phyloP scores from a whole-genome alignment of 2,113 vertebrate genomes.

The Trematomus loennbergii region DNA sequence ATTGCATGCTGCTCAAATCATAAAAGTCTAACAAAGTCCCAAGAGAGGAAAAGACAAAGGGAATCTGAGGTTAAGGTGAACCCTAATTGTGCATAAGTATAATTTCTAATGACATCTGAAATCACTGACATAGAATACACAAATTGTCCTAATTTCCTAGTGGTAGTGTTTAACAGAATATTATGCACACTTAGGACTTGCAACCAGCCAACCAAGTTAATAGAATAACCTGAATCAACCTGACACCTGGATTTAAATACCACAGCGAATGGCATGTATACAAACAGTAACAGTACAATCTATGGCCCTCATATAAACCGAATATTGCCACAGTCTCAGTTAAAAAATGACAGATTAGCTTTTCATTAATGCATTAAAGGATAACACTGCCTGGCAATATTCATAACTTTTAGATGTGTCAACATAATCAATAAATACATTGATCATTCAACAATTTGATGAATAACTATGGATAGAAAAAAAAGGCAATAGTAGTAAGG shows the following conservation, averaged over 20 bases:
- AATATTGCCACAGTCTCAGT: background rate
- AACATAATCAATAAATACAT: no score
- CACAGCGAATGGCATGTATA: background rate
- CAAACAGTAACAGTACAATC: background rate
- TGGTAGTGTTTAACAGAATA: background rate
- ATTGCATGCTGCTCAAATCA: conserved; percentile 25
- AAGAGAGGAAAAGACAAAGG: conserved; percentile 20
- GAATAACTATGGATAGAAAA: background rate
- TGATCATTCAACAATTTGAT: background rate
- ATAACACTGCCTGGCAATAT: background rate
- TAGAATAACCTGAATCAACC: background rate
- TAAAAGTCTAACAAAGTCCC: conserved; percentile 62
- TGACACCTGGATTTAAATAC: conserved; percentile 1
- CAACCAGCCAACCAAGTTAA: background rate
- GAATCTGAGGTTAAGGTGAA: conserved; percentile 13
- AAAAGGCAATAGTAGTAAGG: background rate
- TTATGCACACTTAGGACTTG: background rate
- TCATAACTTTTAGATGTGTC: background rate
- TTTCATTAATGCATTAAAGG: background rate
- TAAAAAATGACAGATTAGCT: background rate
- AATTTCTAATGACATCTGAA: background rate
- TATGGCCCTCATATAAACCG: background rate
- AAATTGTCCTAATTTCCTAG: background rate
- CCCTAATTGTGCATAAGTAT: background rate
- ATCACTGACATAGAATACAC: background rate